Conservation (phyloP, 1,140 invertebrate genomes). For the Daktulosphaira vitifoliae region DNA sequence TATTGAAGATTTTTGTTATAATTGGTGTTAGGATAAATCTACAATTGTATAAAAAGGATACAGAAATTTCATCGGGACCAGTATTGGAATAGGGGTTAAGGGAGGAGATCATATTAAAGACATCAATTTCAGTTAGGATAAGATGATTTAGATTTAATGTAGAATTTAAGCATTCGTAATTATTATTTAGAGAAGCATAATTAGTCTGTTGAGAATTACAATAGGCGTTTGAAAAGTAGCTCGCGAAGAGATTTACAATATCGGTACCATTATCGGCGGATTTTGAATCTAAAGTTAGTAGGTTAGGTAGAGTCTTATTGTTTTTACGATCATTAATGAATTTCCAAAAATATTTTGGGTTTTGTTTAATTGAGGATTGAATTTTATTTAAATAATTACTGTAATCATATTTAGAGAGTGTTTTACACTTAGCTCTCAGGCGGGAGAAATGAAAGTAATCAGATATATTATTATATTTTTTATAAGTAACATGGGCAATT, state of each 20-base stretch:
- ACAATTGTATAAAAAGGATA: no score
- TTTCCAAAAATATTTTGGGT: constrained; percentile 1
- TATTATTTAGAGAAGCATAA: not conserved
- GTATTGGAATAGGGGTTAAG: no score
- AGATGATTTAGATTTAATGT: not conserved
- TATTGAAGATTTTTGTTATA: no score
- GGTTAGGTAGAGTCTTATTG: not conserved
- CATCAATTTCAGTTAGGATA: no score
- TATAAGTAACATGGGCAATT: not conserved
- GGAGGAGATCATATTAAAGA: no score
- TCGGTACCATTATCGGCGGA: not conserved
- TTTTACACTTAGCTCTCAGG: not conserved
- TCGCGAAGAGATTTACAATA: not conserved
- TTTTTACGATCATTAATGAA: not conserved
- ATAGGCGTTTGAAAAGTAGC: not conserved
- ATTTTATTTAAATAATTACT: not conserved
- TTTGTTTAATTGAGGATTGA: not conserved
- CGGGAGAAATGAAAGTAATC: not conserved
- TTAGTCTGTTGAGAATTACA: not conserved
- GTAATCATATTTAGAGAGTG: not conserved
- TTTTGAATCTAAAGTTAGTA: not conserved
- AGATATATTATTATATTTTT: not conserved
- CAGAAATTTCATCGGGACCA: no score
- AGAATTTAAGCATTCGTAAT: not conserved
- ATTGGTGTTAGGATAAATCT: no score